phyloP scores from a whole-genome alignment of 2,797 vertebrate genomes.

The Protonibea diacanthus region DNA sequence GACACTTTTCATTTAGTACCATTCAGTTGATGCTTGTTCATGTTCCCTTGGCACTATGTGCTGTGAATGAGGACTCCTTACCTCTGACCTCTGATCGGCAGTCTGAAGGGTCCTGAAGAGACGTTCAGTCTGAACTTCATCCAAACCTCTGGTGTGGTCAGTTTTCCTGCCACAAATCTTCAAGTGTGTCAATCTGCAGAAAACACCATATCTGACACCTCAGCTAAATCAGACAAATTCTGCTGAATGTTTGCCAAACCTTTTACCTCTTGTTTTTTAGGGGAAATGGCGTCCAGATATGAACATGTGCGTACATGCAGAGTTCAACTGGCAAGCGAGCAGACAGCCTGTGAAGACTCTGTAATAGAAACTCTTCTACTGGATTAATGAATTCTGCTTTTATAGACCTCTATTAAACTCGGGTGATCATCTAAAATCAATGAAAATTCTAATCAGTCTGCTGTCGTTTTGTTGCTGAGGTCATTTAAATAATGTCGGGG shows the following conservation, averaged over 20 bases:
- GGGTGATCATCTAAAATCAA: constrained; percentile 16
- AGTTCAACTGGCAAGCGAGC: constrained; percentile 15
- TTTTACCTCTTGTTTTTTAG: neutral
- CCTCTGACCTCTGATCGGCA: constrained; percentile 24
- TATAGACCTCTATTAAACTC: neutral
- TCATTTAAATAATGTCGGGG: constrained; percentile 41
- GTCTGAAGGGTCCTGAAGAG: constrained; percentile 24
- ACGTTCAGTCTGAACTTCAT: constrained; percentile 6
- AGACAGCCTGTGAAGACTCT: constrained; percentile 26
- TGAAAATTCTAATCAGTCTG: constrained; percentile 25
- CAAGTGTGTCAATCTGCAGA: neutral
- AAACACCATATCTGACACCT: neutral
- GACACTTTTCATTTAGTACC: neutral
- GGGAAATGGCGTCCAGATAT: neutral
- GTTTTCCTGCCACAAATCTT: neutral
- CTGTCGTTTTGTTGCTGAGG: constrained; percentile 31
- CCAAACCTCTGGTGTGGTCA: neutral
- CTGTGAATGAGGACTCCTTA: constrained; percentile 20
- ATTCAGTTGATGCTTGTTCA: neutral
- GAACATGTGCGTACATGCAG: neutral
- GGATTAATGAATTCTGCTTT: constrained; percentile 12
- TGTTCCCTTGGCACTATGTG: neutral
- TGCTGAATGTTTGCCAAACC: neutral
- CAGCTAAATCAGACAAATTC: neutral
- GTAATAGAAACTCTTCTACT: constrained; percentile 32